phyloP scores from a whole-genome alignment of 2,113 vertebrate genomes.

The Cariama cristata region DNA sequence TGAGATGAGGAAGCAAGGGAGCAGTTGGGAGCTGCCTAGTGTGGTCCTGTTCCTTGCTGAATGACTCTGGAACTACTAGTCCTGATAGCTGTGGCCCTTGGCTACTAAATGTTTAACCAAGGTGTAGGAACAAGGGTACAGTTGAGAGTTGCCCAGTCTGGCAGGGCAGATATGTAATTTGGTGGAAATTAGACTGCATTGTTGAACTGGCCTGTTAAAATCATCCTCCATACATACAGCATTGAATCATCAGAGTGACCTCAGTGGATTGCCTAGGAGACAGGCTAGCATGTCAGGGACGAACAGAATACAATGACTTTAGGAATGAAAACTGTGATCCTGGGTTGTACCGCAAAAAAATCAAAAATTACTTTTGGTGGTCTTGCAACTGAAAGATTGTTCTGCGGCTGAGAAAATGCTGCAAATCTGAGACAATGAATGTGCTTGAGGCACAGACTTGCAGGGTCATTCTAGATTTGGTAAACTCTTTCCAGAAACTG shows the following conservation, averaged over 20 bases:
- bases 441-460: neutral
- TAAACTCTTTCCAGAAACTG: neutral
- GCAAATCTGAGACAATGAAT: neutral
- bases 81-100: neutral
- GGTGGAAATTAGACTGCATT: neutral
- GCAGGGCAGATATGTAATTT: neutral
- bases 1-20: fast-evolving
- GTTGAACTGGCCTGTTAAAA: neutral
- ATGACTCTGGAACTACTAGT: neutral
- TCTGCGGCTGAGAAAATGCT: neutral
- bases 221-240: fast-evolving
- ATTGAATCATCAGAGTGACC: neutral
- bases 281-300: fast-evolving
- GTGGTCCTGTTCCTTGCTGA: neutral
- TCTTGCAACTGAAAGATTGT: neutral
- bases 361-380: neutral
- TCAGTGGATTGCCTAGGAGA: neutral
- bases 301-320: neutral
- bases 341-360: neutral
- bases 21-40: neutral
- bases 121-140: fast-evolving
- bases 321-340: neutral
- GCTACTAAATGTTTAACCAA: neutral
- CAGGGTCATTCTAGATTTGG: neutral
- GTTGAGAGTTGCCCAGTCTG: fast-evolving